A percentile compares a stretch with the other conserved stretches of the same genome.
phyloP scores from a whole-genome alignment of 2,888 invertebrate genomes.

The Desoria tigrina region DNA sequence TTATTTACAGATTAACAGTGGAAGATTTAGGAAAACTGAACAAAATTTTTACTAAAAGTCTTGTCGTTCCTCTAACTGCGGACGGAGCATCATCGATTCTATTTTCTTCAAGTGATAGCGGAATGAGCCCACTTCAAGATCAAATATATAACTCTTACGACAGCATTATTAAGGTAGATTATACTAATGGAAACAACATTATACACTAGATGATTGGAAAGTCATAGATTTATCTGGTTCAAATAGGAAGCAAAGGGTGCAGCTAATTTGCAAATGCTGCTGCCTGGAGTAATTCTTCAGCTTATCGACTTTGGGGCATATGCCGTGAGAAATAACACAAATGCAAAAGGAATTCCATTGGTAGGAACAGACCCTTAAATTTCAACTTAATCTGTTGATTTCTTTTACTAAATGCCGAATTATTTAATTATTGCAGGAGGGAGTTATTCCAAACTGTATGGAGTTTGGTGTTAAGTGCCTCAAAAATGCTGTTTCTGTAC shows the following conservation, averaged over 20 bases:
- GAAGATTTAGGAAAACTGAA: constrained; percentile 80
- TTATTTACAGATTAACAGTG: constrained; percentile 64
- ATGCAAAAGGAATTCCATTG: constrained; percentile 48
- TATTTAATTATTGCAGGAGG: too few species aligned
- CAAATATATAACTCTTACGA: constrained; percentile 51
- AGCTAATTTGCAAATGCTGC: constrained; percentile 34
- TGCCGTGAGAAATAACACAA: constrained; percentile 46
- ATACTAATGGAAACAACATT: too few species aligned
- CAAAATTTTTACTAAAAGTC: constrained; percentile 71
- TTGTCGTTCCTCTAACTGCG: constrained; percentile 76
- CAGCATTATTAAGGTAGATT: constrained; percentile 42
- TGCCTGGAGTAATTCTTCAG: constrained; percentile 50
- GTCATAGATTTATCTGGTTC: constrained; percentile 6
- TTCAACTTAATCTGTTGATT: not conserved
- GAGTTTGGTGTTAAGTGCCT: constrained; percentile 53
- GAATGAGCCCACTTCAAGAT: constrained; percentile 79
- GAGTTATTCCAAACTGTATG: constrained; percentile 52
- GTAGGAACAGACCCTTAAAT: constrained; percentile 20
- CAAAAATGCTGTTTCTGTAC: constrained; percentile 41
- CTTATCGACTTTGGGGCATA: constrained; percentile 51
- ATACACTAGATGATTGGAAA: not conserved
- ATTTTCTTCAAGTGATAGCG: constrained; percentile 74
- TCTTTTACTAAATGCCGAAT: constrained; percentile 9
- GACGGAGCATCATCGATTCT: constrained; percentile 80
- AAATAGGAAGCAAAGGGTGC: constrained; percentile 41